A percentile compares a stretch with the other conserved stretches of the same genome.
phyloP scores from a whole-genome alignment of 1,140 invertebrate species.

The Drosophila dunni region DNA sequence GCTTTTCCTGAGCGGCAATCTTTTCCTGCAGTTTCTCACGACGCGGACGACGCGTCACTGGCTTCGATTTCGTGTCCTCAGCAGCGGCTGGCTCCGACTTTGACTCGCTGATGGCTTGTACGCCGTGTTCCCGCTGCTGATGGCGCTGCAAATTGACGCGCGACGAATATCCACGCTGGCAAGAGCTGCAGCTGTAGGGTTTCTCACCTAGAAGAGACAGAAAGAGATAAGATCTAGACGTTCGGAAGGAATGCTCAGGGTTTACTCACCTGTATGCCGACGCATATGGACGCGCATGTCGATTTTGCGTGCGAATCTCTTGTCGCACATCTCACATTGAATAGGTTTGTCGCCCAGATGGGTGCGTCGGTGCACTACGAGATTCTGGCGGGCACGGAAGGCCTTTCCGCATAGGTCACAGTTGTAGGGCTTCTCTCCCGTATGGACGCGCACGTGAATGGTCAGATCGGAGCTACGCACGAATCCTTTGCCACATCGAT shows the following conservation, averaged over 20 bases:
- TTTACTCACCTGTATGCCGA: constrained; percentile 86
- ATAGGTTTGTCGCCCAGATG: constrained; percentile 86
- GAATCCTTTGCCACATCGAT: constrained; percentile 86
- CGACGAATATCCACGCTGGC: constrained; percentile 75
- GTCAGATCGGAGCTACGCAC: constrained; percentile 86
- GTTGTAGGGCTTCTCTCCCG: constrained; percentile 81
- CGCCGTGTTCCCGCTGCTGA: constrained; percentile 70
- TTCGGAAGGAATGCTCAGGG: too few species aligned
- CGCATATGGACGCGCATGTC: constrained; percentile 87
- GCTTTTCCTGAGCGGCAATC: constrained; percentile 65
- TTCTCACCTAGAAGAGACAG: constrained; percentile 62
- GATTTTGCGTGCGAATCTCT: constrained; percentile 86
- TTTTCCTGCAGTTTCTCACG: constrained; percentile 67
- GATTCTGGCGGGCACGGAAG: constrained; percentile 78
- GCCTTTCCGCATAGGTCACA: constrained; percentile 76
- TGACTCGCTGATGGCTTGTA: neutral
- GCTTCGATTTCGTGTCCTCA: constrained; percentile 19
- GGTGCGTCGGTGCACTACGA: constrained; percentile 73
- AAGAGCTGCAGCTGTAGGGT: constrained; percentile 70
- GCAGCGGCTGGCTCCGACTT: constrained; percentile 9
- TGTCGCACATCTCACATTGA: constrained; percentile 86
- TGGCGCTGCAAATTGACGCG: constrained; percentile 72
- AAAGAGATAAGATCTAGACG: constrained; percentile 1
- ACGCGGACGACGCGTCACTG: constrained; percentile 48
- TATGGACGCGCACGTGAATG: constrained; percentile 82